Percentiles rank a stretch among this genome's conserved stretches.
phyloP scores from a whole-genome alignment of 1,140 invertebrate genomes.

The Zaprionus nigranus region DNA sequence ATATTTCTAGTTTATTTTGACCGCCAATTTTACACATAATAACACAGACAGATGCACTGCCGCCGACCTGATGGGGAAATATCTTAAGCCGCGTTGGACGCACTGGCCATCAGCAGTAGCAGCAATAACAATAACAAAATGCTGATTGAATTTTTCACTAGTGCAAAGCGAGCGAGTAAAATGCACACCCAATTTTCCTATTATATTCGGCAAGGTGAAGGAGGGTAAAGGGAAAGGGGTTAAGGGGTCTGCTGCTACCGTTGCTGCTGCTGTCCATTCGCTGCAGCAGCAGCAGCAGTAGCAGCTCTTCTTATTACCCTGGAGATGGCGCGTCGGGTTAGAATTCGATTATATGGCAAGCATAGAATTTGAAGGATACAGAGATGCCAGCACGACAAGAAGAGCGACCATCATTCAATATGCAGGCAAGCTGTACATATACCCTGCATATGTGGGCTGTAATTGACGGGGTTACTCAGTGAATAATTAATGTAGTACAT shows the following conservation, averaged over 20 bases:
- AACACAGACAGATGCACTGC: conserved; percentile 21
- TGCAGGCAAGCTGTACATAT: conserved; percentile 27
- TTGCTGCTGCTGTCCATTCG: conserved; percentile 23
- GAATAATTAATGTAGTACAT: too few relatives aligned
- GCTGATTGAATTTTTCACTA: conserved; percentile 71
- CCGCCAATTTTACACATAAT: conserved; percentile 60
- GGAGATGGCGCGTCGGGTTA: conserved; percentile 70
- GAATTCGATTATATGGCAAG: conserved; percentile 75
- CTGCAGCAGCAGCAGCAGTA: not conserved
- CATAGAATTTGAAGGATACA: conserved; percentile 56
- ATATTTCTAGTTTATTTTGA: conserved; percentile 24
- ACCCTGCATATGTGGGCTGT: conserved; percentile 16
- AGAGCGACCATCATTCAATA: conserved; percentile 21
- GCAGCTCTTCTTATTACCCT: conserved; percentile 65
- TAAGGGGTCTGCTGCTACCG: conserved; percentile 11
- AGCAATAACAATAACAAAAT: conserved; percentile 52
- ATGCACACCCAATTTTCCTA: conserved; percentile 55
- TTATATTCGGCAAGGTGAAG: conserved; percentile 42
- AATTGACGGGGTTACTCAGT: not conserved
- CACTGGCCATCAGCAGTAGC: conserved; percentile 14
- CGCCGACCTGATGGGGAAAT: conserved; percentile 29
- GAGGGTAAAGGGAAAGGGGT: conserved; percentile 4
- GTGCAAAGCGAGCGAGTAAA: conserved; percentile 41
- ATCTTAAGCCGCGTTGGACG: conserved; percentile 68
- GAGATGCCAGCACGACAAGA: conserved; percentile 39